Evolutionary conservation across 2,113 vertebrate species (phyloP), one percentile per base, ranked within the genome.

Genomic region (Phrynosoma blainvillii): DNA sequence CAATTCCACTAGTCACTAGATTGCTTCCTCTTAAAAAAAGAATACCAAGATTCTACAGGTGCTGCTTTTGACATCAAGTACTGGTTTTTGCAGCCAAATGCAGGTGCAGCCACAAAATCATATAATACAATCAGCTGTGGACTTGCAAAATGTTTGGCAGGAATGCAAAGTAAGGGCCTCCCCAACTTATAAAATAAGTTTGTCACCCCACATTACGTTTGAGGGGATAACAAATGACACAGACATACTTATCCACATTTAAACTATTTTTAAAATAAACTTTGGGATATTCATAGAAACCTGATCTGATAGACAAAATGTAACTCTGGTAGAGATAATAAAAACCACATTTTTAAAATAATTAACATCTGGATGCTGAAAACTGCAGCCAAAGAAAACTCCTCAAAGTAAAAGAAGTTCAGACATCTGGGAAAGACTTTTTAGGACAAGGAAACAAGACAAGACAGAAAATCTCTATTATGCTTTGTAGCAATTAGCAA

Each of bases 361-460:
- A 88, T 90, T 87, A 90, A 81, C 93, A 96, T 92, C 90, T 94
- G 91, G 92, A 92, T 93, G 89, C 59, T 86, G 80, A 87, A 94
- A 90, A 93, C 88, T 89, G 25, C 92, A 30, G 95, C 92, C 94
- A 95, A 93, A 95, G 91, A 94, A 94, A 95, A 77, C 93, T 89
- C 92, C 92, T 47, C 36, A 74, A 56, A 62, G 6, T 85, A 27
- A 74, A 75, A 84, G 66, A 81, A 85, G 90, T 85, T 59, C 92
- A 87, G 89, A 92, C 92, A 93, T 93, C 91, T 94, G 94, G 36
- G 91, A 85, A 92, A 90, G 77, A 42, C 91, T 3, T 0, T 93
- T 92, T 21, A 13, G 81, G 56, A 18, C 79, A 71, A 86, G 27
- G 47, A 47, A 92, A 30, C 86, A 36, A 54, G 89, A 1, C 0